phyloP scores from a whole-genome alignment of 2,888 invertebrate species.

The Campaea margaritaria region DNA sequence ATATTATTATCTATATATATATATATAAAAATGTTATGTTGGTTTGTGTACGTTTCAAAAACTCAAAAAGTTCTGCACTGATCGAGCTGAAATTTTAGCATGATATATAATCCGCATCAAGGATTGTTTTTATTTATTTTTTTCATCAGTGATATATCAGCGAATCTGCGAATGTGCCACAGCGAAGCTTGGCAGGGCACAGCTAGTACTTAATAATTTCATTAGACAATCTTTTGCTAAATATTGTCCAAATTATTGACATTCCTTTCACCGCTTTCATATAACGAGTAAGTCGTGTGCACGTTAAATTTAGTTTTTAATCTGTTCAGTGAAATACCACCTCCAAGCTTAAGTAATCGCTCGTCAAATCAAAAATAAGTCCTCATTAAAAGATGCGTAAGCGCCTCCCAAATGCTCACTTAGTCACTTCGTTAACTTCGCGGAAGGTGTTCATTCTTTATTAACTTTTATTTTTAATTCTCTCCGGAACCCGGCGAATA shows the following conservation, averaged over 20 bases:
- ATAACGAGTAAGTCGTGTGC: slow-evolving; percentile 42
- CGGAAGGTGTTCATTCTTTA: slow-evolving; percentile 46
- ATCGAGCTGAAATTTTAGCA: no score
- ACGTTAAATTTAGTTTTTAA: slow-evolving; percentile 51
- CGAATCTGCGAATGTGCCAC: no score
- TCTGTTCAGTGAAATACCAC: slow-evolving; percentile 49
- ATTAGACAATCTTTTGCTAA: neutral
- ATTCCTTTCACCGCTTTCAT: slow-evolving; percentile 41
- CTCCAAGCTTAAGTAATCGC: slow-evolving; percentile 45
- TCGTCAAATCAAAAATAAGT: slow-evolving; percentile 49
- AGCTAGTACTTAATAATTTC: no score
- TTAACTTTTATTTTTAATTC: slow-evolving; percentile 23
- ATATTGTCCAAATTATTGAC: slow-evolving; percentile 31
- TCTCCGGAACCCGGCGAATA: slow-evolving; percentile 44
- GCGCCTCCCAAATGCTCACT: slow-evolving; percentile 52
- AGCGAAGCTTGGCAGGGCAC: no score
- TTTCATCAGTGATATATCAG: no score
- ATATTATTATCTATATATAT: no score
- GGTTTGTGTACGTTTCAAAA: no score
- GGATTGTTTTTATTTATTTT: no score
- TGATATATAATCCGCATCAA: no score
- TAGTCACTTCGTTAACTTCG: slow-evolving; percentile 70
- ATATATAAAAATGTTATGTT: no score
- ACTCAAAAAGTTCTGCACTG: no score
- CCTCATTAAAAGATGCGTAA: slow-evolving; percentile 52